These are phyloP conservation scores for Notothenia coriiceps DNA, from an alignment of 2,113 vertebrate species.

Conservation along the genomic window DNA sequence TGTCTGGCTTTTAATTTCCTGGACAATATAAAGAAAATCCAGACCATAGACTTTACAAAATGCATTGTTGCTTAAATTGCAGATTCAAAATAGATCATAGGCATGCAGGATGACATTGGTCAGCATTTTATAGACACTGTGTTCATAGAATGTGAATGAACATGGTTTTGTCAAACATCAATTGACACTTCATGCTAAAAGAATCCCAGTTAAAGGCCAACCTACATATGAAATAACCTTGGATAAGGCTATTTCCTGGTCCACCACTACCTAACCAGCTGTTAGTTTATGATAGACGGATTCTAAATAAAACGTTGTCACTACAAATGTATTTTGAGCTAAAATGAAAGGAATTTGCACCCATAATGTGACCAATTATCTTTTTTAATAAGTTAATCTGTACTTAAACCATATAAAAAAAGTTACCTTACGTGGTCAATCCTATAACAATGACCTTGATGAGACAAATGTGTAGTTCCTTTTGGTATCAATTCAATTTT, in stretches of 20 bases:
- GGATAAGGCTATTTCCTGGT: neutral
- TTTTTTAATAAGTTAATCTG: too few relatives aligned
- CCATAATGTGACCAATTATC: neutral
- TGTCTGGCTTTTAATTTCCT: constrained; percentile 45
- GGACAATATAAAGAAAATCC: constrained; percentile 20
- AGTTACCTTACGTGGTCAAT: too few relatives aligned
- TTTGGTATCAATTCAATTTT: neutral
- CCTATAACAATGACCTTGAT: neutral
- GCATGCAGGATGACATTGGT: constrained; percentile 17
- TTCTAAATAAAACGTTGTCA: neutral
- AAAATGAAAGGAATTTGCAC: neutral
- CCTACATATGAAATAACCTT: neutral
- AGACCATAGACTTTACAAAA: constrained; percentile 28
- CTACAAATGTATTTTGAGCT: neutral
- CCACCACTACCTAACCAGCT: neutral
- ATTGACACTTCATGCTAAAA: constrained; percentile 1
- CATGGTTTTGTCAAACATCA: neutral
- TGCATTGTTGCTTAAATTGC: constrained; percentile 6
- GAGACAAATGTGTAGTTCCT: neutral
- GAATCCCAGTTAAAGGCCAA: neutral
- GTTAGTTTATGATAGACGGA: neutral
- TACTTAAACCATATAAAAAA: too few relatives aligned
- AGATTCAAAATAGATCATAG: constrained; percentile 58
- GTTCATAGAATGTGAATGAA: constrained; percentile 23
- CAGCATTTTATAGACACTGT: constrained; percentile 24